phyloP scores from a whole-genome alignment of 2,888 invertebrate species.

The Microchrysa polita region DNA sequence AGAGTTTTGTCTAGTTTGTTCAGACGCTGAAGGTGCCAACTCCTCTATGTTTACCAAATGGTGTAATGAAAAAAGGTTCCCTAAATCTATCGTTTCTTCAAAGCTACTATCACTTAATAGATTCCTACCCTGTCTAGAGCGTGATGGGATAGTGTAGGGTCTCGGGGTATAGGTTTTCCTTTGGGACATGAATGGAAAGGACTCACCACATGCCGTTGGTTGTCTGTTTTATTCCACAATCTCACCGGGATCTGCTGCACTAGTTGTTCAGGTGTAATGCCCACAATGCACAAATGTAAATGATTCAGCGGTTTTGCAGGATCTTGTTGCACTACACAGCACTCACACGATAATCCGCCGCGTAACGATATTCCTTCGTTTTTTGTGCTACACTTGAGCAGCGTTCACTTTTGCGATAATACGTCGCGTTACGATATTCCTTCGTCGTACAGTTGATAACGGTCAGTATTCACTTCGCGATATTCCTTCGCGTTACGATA shows the following conservation, averaged over 20 bases:
- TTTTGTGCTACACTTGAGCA: no score
- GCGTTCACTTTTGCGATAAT: no score
- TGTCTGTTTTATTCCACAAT: not conserved
- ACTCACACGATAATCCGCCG: no score
- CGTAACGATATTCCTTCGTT: no score
- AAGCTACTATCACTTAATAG: not conserved
- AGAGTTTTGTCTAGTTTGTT: not conserved
- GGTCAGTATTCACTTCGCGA: no score
- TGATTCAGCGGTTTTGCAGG: no score
- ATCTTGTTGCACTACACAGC: no score
- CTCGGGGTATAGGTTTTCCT: not conserved
- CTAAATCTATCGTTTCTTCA: not conserved
- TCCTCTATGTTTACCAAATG: not conserved
- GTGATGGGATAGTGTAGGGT: not conserved
- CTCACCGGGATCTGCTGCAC: not conserved
- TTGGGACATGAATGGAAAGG: not conserved
- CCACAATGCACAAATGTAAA: no score
- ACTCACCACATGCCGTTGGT: not conserved
- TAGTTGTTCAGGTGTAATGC: no score
- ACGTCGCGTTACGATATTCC: not conserved
- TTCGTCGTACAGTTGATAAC: no score
- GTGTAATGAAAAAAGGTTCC: not conserved
- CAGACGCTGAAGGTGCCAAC: not conserved
- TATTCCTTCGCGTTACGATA: no score
- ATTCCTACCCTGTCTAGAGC: not conserved